Evolutionary conservation across 2,888 invertebrate species (phyloP).

Genomic region (Deroplatys truncata): DNA sequence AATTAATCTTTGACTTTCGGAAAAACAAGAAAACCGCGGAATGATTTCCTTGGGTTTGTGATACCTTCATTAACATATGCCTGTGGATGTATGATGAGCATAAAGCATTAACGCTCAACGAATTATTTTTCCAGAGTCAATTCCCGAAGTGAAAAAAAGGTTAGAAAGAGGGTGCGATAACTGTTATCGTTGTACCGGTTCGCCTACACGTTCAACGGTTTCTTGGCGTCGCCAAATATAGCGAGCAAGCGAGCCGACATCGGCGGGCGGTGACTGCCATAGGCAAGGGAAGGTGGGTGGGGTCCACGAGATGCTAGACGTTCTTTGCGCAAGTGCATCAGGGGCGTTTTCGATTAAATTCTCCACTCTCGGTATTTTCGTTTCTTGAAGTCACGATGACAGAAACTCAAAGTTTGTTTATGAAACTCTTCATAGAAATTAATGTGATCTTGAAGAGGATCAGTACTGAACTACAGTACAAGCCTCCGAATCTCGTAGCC

Average conservation of each 20-base stretch:
- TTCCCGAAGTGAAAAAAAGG: neutral
- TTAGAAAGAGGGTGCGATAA: neutral
- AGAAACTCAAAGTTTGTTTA: no score
- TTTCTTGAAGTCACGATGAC: neutral
- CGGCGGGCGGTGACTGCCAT: no score
- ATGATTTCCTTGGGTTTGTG: no score
- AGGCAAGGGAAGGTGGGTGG: no score
- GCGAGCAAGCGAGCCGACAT: neutral
- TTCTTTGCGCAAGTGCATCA: neutral
- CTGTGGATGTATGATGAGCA: neutral
- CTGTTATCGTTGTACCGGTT: neutral
- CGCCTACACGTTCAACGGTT: neutral
- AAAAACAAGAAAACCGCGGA: no score
- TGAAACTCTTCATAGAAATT: no score
- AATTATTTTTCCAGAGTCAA: neutral
- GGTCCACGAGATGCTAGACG: neutral
- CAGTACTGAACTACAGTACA: no score
- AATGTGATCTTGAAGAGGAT: no score
- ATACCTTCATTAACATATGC: no score
- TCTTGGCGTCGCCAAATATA: neutral
- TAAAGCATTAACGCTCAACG: neutral
- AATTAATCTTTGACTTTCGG: no score
- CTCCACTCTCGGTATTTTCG: neutral
- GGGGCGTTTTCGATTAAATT: no score
- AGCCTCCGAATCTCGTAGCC: no score